Evolutionary conservation across 2,113 vertebrate species (phyloP).

Genomic region (Phalacrocorax carbo): DNA sequence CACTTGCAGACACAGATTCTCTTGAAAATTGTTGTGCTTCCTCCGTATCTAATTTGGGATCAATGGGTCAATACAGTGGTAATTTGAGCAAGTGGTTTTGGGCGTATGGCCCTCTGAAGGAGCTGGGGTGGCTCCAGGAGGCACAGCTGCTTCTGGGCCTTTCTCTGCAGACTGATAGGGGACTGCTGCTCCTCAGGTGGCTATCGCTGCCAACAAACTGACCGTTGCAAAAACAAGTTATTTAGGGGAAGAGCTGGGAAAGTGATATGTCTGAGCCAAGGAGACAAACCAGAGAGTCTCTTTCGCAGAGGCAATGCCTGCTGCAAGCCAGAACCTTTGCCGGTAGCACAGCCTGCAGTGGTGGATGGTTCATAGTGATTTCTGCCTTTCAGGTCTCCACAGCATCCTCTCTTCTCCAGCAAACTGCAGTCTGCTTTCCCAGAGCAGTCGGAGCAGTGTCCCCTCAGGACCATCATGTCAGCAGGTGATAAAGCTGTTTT

Average conservation of each 20-base stretch:
- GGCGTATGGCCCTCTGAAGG: fast-evolving
- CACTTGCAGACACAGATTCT: not conserved
- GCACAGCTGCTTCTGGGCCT: not conserved
- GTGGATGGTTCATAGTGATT: not conserved
- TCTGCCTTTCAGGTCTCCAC: not conserved
- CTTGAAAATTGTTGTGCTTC: not conserved
- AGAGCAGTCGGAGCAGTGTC: not conserved
- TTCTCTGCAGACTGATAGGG: not conserved
- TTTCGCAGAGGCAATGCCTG: not conserved
- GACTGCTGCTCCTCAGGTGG: not conserved
- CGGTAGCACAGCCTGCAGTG: fast-evolving
- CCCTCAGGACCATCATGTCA: not conserved
- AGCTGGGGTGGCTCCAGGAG: not conserved
- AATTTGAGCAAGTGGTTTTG: not conserved
- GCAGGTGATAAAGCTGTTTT: not conserved
- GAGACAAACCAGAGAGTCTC: not conserved
- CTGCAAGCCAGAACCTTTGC: not conserved
- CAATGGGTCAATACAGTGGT: not conserved
- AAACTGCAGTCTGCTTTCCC: not conserved
- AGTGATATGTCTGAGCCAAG: not conserved
- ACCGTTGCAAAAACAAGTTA: not conserved
- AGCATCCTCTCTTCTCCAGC: not conserved
- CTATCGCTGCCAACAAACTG: fast-evolving
- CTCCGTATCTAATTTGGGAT: not conserved
- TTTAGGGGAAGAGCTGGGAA: not conserved